Evolutionary conservation across 2,113 vertebrate species (phyloP).

Genomic region (Petaurus breviceps): DNA sequence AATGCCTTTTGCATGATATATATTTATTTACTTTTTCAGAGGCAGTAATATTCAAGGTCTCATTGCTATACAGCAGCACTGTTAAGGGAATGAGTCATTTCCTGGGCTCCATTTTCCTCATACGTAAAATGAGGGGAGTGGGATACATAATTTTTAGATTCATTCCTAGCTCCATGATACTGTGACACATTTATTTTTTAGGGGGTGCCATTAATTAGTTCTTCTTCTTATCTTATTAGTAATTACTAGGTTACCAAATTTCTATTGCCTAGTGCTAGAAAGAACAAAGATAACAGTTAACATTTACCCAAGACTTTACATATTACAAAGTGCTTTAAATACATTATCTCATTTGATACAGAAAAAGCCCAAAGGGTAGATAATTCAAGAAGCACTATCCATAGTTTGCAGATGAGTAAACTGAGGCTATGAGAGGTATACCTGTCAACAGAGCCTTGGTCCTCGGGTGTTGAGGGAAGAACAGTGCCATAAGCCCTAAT

Average conservation of each 20-base stretch:
- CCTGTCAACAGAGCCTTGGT: background rate
- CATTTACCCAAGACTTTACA: background rate
- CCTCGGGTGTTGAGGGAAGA: background rate
- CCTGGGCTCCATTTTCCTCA: background rate
- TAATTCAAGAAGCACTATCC: background rate
- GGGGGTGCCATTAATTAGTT: background rate
- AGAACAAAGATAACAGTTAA: background rate
- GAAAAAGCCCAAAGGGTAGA: background rate
- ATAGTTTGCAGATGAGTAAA: background rate
- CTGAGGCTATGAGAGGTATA: background rate
- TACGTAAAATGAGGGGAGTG: background rate
- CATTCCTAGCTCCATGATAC: background rate
- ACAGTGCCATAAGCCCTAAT: background rate
- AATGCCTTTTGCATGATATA: background rate
- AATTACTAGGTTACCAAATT: background rate
- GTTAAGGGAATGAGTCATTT: background rate
- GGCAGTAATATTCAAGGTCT: background rate
- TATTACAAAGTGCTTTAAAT: background rate
- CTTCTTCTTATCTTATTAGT: background rate
- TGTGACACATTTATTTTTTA: background rate
- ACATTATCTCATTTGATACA: background rate
- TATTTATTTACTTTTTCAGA: background rate
- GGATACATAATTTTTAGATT: background rate
- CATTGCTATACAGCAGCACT: background rate
- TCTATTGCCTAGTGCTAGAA: background rate